These are phyloP conservation scores for Coregonus sp. DNA, from an alignment of 2,797 vertebrate genomes.

Conservation along the genomic window DNA sequence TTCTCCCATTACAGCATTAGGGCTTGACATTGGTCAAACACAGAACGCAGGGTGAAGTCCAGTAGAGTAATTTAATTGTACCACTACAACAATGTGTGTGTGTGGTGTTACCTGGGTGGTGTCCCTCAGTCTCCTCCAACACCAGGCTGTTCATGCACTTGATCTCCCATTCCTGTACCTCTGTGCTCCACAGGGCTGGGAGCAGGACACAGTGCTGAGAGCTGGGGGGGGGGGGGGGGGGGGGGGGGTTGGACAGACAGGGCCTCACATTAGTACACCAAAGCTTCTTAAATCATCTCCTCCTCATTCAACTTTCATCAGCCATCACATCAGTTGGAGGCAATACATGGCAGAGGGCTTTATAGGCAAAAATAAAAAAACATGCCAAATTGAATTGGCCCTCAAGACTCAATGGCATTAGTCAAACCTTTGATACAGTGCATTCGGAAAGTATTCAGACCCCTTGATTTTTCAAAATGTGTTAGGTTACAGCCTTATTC, in stretches of 20 bases:
- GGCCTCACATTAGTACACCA: neutral
- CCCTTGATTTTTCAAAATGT: no score
- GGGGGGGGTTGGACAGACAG: neutral
- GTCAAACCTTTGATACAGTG: neutral
- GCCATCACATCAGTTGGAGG: neutral
- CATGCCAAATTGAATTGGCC: neutral
- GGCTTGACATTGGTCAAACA: neutral
- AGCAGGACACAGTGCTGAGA: conserved; percentile 68
- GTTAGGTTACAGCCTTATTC: no score
- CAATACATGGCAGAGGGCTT: neutral
- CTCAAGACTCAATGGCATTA: neutral
- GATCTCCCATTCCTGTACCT: conserved; percentile 79
- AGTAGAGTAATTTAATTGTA: neutral
- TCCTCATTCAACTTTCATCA: conserved; percentile 2
- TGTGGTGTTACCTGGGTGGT: conserved; percentile 56
- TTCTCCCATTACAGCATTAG: neutral
- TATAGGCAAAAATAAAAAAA: neutral
- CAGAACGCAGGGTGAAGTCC: neutral
- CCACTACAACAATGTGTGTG: conserved; percentile 12
- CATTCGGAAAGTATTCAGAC: no score
- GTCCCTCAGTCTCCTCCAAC: conserved; percentile 61
- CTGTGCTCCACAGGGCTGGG: conserved; percentile 71
- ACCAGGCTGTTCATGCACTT: conserved; percentile 74
- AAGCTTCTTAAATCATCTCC: neutral
- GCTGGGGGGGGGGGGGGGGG: neutral